Percentiles rank a stretch among this genome's conserved stretches.
Evolutionary conservation across 2,113 vertebrate genomes (phyloP).

Genomic region (Rhadina sibilatrix): DNA sequence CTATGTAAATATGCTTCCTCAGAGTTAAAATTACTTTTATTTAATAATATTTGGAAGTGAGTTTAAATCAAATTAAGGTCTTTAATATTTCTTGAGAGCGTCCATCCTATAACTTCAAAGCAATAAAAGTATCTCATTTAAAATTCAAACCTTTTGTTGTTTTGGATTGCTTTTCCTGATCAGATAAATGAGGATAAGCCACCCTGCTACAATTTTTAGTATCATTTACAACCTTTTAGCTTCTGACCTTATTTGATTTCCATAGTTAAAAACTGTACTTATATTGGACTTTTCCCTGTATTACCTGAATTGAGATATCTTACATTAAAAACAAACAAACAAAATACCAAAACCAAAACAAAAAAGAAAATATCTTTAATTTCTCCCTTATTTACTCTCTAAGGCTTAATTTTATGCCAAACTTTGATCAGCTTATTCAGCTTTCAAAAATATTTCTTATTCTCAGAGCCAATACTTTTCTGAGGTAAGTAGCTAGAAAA

Average conservation of each 20-base stretch:
- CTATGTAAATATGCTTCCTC: background rate
- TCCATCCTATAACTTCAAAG: background rate
- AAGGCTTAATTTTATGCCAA: background rate
- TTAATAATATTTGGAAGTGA: slow-evolving; percentile 4
- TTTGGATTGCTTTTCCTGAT: background rate
- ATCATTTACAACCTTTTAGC: background rate
- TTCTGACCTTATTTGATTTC: background rate
- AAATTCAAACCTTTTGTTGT: background rate
- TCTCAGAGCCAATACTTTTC: background rate
- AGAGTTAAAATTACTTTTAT: slow-evolving; percentile 4
- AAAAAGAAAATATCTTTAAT: background rate
- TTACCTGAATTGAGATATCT: background rate
- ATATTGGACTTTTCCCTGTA: background rate
- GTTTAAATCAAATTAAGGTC: background rate
- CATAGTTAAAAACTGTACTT: background rate
- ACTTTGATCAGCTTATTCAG: background rate
- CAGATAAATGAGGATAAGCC: background rate
- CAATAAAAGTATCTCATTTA: background rate
- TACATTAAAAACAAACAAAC: background rate
- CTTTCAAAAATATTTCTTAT: background rate
- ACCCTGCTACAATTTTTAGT: background rate
- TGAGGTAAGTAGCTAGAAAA: background rate
- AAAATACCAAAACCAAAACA: background rate
- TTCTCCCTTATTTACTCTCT: background rate
- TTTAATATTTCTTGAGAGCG: background rate